phyloP scores from a whole-genome alignment of 2,797 vertebrate genomes.

The Etheostoma perlongum region DNA sequence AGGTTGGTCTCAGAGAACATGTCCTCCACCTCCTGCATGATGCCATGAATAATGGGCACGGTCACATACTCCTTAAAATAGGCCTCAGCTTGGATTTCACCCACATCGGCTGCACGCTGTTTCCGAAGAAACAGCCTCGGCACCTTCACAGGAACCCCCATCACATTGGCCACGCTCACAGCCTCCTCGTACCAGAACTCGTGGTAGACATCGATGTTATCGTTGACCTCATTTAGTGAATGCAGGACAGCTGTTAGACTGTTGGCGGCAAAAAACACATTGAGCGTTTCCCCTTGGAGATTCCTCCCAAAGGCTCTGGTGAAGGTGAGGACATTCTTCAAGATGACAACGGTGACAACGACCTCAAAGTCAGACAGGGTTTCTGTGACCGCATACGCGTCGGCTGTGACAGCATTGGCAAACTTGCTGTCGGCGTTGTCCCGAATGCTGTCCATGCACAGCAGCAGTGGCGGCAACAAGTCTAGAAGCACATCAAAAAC shows the following conservation, averaged over 20 bases:
- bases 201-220: slow-evolving; percentile 97
- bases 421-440: slow-evolving; percentile 83
- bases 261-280: slow-evolving; percentile 94
- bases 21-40: slow-evolving; percentile 95
- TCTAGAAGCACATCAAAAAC: slow-evolving; percentile 92
- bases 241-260: slow-evolving; percentile 94
- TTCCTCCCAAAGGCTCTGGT: slow-evolving; percentile 96
- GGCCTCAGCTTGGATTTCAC: slow-evolving; percentile 89
- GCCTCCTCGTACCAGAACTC: slow-evolving; percentile 99
- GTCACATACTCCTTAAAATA: slow-evolving; percentile 96
- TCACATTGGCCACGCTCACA: slow-evolving; percentile 85
- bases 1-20: slow-evolving; percentile 95
- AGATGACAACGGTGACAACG: slow-evolving; percentile 90
- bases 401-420: slow-evolving; percentile 68
- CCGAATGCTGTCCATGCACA: slow-evolving; percentile 91
- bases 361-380: slow-evolving; percentile 94
- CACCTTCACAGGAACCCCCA: slow-evolving; percentile 89
- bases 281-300: slow-evolving; percentile 92
- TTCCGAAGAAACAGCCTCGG: slow-evolving; percentile 90
- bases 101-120: slow-evolving; percentile 83
- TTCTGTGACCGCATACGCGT: slow-evolving; percentile 88
- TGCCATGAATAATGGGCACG: slow-evolving; percentile 89
- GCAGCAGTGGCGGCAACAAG: slow-evolving; percentile 88
- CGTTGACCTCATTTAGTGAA: slow-evolving; percentile 94
- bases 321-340: slow-evolving; percentile 94